Evolutionary conservation across 2,888 invertebrate species (phyloP).

Genomic region (Chromoteleia sp.): DNA sequence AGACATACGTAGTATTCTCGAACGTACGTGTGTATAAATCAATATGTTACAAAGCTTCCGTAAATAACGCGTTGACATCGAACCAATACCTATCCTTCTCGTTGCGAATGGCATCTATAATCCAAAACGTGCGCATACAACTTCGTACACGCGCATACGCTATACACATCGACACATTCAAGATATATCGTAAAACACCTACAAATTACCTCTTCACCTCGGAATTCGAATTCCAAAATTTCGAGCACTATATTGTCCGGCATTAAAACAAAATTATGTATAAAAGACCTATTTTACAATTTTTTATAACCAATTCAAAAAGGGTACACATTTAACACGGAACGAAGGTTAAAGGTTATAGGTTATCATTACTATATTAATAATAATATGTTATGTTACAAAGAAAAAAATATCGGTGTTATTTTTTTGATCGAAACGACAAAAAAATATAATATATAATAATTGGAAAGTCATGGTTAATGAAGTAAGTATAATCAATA

Average conservation of each 20-base stretch:
- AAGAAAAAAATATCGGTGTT: too few species aligned
- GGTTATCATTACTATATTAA: too few species aligned
- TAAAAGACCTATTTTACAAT: too few species aligned
- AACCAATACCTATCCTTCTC: slow-evolving; percentile 70
- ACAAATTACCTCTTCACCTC: slow-evolving; percentile 41
- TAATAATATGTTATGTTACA: too few species aligned
- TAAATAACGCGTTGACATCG: slow-evolving; percentile 76
- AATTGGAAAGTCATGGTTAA: too few species aligned
- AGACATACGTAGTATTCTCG: slow-evolving; percentile 14
- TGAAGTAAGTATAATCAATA: too few species aligned
- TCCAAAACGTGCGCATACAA: slow-evolving; percentile 43
- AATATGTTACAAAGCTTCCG: slow-evolving; percentile 72
- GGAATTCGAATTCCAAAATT: slow-evolving; percentile 40
- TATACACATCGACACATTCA: slow-evolving; percentile 3
- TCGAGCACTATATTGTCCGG: slow-evolving; percentile 3
- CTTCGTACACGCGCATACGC: neutral
- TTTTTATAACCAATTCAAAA: too few species aligned
- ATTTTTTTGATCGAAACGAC: too few species aligned
- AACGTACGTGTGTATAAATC: slow-evolving; percentile 65
- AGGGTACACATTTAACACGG: too few species aligned
- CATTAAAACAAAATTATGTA: too few species aligned
- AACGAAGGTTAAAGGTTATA: too few species aligned
- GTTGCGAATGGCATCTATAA: slow-evolving; percentile 47
- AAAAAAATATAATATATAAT: too few species aligned
- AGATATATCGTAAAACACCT: slow-evolving; percentile 35